Evolutionary conservation across 2,888 invertebrate genomes (phyloP).

Genomic region (Agriopis leucophaearia): DNA sequence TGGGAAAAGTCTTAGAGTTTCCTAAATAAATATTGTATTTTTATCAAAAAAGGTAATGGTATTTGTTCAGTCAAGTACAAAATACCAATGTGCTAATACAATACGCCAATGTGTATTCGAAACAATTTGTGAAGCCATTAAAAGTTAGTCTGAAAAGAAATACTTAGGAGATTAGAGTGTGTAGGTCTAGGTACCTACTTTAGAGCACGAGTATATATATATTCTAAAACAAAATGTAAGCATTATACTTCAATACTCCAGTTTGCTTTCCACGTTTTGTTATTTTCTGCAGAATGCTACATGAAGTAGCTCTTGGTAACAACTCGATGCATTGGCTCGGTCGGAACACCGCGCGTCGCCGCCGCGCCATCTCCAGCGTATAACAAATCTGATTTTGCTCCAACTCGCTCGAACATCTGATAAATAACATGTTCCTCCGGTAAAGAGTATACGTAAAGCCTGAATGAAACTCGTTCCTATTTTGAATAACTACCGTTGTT

Average conservation of each 20-base stretch:
- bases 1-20: slow-evolving; percentile 33
- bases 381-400: slow-evolving; percentile 60
- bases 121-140: slow-evolving; percentile 13
- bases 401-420: slow-evolving; percentile 54
- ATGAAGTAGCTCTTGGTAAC: slow-evolving; percentile 50
- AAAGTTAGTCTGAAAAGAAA: slow-evolving; percentile 3
- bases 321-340: slow-evolving; percentile 52
- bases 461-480: slow-evolving; percentile 41
- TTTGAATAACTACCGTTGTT: slow-evolving; percentile 48
- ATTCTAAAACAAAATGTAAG: slow-evolving; percentile 15
- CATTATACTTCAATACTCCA: slow-evolving; percentile 16
- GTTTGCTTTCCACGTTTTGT: slow-evolving; percentile 9
- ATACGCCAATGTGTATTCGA: slow-evolving; percentile 8
- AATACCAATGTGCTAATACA: slow-evolving; percentile 25
- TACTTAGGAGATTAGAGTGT: neutral
- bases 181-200: slow-evolving; percentile 7
- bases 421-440: slow-evolving; percentile 49
- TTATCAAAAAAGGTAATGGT: slow-evolving; percentile 58
- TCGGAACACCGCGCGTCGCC: slow-evolving; percentile 38
- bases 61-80: slow-evolving; percentile 49
- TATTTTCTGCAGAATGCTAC: slow-evolving; percentile 39
- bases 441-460: slow-evolving; percentile 42
- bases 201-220: neutral
- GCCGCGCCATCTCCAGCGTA: slow-evolving; percentile 37
- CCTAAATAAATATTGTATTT: slow-evolving; percentile 58